Base-by-base conservation (phyloP, 2,888 invertebrate genomes). In the Callimorpha dominula region DNA sequence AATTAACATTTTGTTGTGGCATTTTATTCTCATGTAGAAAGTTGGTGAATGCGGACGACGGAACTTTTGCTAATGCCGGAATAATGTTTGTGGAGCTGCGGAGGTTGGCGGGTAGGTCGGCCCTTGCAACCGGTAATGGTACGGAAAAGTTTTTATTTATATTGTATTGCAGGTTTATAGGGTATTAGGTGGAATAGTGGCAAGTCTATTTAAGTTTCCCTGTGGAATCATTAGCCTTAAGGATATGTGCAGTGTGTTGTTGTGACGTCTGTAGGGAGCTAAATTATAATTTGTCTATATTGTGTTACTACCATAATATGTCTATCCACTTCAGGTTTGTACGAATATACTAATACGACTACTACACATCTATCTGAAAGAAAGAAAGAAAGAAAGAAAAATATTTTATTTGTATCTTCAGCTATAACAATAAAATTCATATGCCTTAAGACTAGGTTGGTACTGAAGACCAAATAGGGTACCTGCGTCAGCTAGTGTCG, bases 11-110 rank as follows among this genome's bases (percentile, higher is more conserved):
- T 90, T 90, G 89, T 90, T 91, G 88, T 86, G 88, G 89, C 85
- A 81, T 92, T 92, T 90, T 88, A 88, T 86, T 87, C 87, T 82
- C 84, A 79, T 87, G 85, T 86, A 83, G 81, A 88, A 90, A 92
- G 89, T 92, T 91, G 84, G 80, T 82, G 88, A 86, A 86, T 85
- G 84, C 86, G 88, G 89, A 87, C 86, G 86, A 88, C 87, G 84
- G 83, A 91, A 92, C 89, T 91, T 83, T 91, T 85, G 89, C 88
- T 93, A 92, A 93, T 93, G 92, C 89, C 82, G 83, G 90, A 92
- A 92, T 93, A 91, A 93, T 91, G 92, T 90, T 87, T 82, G 85
- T 77, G 66, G 71, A 68, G 68, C 86, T 81, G 84, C 76, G 67
- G 69, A 70, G 72, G 54, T 63, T 60, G 57, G 60, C 62, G 79